Evolutionary conservation across 2,797 vertebrate species (phyloP), one percentile per base, ranked within the genome.

Genomic region (Hozukius guyotensis): DNA sequence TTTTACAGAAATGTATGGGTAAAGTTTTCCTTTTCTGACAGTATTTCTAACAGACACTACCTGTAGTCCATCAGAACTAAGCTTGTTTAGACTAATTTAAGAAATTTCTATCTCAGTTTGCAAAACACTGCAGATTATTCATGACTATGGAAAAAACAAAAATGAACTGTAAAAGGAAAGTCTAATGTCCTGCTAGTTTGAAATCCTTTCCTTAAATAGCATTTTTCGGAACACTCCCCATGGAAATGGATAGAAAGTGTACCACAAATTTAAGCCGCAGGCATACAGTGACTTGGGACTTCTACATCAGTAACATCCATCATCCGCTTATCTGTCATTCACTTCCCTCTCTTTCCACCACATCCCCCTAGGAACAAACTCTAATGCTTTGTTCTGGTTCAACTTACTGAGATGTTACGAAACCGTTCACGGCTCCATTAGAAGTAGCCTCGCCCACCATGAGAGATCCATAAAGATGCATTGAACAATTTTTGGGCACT

Each of bases 381-480:
- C 8, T 53, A 63, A 36, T 62, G 25, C 38, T 36, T 29, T 74
- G 25, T 42, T 79, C 18, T 59, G 29, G 18, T 65, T 79, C 20
- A 63, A 11, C 22, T 46, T 60, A 16, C 25, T 57, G 1, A 63
- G 31, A 72, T 11, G 71, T 85, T 87, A 69, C 31, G 59, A 79
- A 24, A 66, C 22, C 38, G 32, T 20, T 85, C 68, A 18, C 42
- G 32, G 56, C 79, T 69, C 49, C 34, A 70, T 73, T 84, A 77
- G 20, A 0, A 79, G 57, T 29, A 42, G 10, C 13, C n/a, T 25
- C 25, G 29, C 63, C 3, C 20, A 65, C 12, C n/a, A 56, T 7
- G 13, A 16, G 8, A 64, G n/a, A 11, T 25, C 11, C 6, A 29
- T 1, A 13, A 20, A 64, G 22, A 64, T 56, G 5, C 13, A 11